A percentile compares a stretch with the other conserved stretches of the same genome.
phyloP scores from a whole-genome alignment of 2,888 invertebrate species.

The Sinohyriopsis cumingii region DNA sequence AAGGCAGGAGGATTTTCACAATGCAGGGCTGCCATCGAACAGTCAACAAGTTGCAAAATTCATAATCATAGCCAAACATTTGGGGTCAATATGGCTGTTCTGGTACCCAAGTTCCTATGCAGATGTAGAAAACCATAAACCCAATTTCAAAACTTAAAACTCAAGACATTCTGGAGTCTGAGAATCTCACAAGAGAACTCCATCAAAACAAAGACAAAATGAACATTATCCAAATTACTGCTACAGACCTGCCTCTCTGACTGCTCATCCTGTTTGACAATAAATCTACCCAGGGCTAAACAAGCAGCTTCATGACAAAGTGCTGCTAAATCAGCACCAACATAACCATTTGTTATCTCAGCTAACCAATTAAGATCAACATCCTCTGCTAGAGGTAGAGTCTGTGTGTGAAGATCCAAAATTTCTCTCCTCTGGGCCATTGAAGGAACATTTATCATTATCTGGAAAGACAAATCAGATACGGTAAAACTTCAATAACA shows the following conservation, averaged over 20 bases:
- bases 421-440: slow-evolving; percentile 73
- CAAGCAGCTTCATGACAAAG: slow-evolving; percentile 71
- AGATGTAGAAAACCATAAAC: no score
- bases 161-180: no score
- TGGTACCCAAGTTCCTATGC: no score
- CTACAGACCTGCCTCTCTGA: not conserved
- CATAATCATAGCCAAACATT: no score
- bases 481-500: not conserved
- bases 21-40: no score
- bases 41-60: no score
- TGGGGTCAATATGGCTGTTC: no score
- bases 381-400: slow-evolving; percentile 39
- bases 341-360: slow-evolving; percentile 76
- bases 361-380: slow-evolving; percentile 67
- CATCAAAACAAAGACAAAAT: no score
- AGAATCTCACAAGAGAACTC: no score
- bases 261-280: not conserved
- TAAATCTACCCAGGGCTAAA: slow-evolving; percentile 29
- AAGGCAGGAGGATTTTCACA: no score
- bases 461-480: slow-evolving; percentile 53
- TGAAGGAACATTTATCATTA: slow-evolving; percentile 74
- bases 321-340: slow-evolving; percentile 75
- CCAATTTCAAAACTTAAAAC: no score
- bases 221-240: no score
- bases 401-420: slow-evolving; percentile 61